These are phyloP conservation scores for Drosophila borealis DNA, from an alignment of 2,888 invertebrate genomes.

Conservation along the genomic window DNA sequence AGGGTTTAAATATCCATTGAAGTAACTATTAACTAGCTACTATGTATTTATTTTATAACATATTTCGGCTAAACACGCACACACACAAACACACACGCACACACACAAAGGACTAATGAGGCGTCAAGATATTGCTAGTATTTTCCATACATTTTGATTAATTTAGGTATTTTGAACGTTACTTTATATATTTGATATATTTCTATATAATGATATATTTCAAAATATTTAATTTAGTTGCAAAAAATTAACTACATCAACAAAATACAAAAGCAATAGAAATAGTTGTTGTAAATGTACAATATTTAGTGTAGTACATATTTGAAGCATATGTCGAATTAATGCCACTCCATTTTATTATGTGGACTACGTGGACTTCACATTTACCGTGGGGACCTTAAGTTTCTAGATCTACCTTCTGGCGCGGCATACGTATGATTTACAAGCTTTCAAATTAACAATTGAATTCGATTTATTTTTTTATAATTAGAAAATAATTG, in stretches of 20 bases:
- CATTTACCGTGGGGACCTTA: too few relatives aligned
- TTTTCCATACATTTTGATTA: constrained; percentile 58
- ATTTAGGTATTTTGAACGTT: constrained; percentile 8
- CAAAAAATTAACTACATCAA: constrained; percentile 59
- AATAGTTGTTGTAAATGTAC: constrained; percentile 25
- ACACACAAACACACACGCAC: constrained; percentile 19
- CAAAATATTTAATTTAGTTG: constrained; percentile 45
- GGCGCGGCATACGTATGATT: too few relatives aligned
- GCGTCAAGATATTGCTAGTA: constrained; percentile 53
- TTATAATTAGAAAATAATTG: too few relatives aligned
- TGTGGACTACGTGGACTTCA: too few relatives aligned
- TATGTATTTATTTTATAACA: constrained; percentile 14
- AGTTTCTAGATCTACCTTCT: too few relatives aligned
- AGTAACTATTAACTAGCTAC: constrained; percentile 40
- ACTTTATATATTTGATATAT: constrained; percentile 15
- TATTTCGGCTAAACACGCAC: constrained; percentile 12
- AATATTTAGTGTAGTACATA: constrained; percentile 1
- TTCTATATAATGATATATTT: constrained; percentile 8
- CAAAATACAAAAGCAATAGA: constrained; percentile 32
- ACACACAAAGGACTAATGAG: constrained; percentile 26
- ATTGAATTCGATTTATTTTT: too few relatives aligned
- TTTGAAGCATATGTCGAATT: too few relatives aligned
- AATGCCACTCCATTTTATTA: too few relatives aligned
- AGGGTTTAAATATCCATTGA: constrained; percentile 36
- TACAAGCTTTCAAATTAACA: too few relatives aligned